These are phyloP conservation scores for Brachionus paranguensis DNA, from an alignment of 1,140 invertebrate species.

Conservation along the genomic window DNA sequence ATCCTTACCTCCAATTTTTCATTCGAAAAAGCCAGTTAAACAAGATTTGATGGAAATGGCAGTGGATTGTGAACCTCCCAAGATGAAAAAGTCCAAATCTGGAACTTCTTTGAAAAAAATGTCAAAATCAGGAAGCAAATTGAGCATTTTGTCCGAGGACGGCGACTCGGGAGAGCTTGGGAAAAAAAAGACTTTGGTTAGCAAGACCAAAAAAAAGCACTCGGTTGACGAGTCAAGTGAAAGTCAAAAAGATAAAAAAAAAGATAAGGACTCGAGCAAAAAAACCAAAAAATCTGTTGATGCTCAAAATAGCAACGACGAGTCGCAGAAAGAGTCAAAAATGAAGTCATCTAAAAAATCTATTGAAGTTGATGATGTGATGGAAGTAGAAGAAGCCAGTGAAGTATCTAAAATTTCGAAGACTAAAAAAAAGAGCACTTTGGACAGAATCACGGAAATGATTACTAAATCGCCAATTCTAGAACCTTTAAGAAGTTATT, in stretches of 20 bases:
- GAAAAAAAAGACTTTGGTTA: neutral
- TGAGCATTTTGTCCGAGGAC: neutral
- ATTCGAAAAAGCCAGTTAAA: neutral
- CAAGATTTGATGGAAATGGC: neutral
- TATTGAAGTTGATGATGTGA: neutral
- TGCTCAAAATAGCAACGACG: neutral
- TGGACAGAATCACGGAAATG: conserved; percentile 16
- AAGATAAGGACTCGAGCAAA: neutral
- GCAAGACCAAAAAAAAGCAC: neutral
- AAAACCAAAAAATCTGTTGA: neutral
- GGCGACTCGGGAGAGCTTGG: neutral
- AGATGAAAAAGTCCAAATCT: neutral
- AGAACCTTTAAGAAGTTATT: conserved; percentile 20
- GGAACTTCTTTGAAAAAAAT: neutral
- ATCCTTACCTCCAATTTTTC: neutral
- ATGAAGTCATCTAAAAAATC: neutral
- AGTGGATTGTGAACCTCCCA: neutral
- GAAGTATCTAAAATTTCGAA: neutral
- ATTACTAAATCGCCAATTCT: conserved; percentile 29
- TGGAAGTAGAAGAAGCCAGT: neutral
- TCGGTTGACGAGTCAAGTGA: neutral
- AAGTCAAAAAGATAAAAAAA: neutral
- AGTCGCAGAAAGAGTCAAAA: neutral
- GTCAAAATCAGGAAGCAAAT: neutral
- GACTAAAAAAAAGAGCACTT: conserved; percentile 22